Conservation (phyloP, 1,140 invertebrate species). For the Zaprionus gabonicus region DNA sequence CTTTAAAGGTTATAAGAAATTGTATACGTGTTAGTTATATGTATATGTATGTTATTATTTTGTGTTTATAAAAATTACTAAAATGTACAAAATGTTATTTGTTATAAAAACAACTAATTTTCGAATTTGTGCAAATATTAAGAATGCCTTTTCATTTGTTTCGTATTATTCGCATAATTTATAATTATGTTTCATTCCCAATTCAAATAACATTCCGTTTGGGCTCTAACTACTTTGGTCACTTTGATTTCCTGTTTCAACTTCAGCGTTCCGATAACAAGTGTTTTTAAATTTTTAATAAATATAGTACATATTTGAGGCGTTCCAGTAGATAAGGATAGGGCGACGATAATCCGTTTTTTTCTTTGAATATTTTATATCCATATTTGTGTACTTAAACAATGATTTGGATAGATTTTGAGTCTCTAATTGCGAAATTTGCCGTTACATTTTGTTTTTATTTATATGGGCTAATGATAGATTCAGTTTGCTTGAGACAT, state of each 20-base stretch:
- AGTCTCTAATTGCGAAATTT: background rate
- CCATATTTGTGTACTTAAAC: background rate
- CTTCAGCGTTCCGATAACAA: constrained; percentile 13
- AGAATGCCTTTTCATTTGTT: background rate
- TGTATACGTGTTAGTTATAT: constrained; percentile 15
- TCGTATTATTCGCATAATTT: constrained; percentile 59
- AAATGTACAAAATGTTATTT: constrained; percentile 64
- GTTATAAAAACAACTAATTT: constrained; percentile 33
- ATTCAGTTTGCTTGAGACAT: background rate
- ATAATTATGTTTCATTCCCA: constrained; percentile 49
- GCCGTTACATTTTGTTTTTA: background rate
- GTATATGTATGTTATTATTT: constrained; percentile 25
- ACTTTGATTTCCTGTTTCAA: constrained; percentile 52
- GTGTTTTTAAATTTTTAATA: background rate
- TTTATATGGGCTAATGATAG: background rate
- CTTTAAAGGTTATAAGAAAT: constrained; percentile 26
- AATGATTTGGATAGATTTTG: background rate
- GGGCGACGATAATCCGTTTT: background rate
- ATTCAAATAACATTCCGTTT: constrained; percentile 38
- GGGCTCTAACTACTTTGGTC: constrained; percentile 64
- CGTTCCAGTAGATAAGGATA: background rate
- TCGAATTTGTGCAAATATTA: constrained; percentile 4
- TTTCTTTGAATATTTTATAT: constrained; percentile 7
- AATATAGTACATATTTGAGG: background rate
- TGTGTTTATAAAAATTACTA: constrained; percentile 18